Conservation (phyloP, 1,140 invertebrate genomes). For the Sycophaga agraensis region DNA sequence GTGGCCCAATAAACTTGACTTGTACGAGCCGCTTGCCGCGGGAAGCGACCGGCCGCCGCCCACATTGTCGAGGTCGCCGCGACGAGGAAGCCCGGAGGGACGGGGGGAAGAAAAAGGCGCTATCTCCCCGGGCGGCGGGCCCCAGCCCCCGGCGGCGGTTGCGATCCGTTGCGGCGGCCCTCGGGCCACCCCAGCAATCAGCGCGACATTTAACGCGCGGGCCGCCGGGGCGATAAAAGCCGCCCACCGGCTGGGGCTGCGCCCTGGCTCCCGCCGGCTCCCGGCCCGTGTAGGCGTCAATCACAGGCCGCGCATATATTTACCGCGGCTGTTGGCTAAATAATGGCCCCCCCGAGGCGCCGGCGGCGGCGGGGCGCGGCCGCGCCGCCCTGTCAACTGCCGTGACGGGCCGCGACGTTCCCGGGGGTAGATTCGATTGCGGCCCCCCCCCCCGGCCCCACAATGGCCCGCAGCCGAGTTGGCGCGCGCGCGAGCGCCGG, state of each 20-base stretch:
- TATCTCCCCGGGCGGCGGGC: too few species aligned
- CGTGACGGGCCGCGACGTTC: conserved; percentile 48
- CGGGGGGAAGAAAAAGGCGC: too few species aligned
- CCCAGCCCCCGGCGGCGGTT: too few species aligned
- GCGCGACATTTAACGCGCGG: neutral
- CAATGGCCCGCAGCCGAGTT: neutral
- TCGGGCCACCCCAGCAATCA: conserved; percentile 18
- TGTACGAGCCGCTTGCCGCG: too few species aligned
- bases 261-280: neutral
- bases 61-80: too few species aligned
- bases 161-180: neutral
- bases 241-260: neutral
- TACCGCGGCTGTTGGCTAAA: conserved; percentile 54
- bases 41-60: too few species aligned
- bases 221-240: too few species aligned
- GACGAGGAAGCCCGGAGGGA: too few species aligned
- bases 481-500: conserved; percentile 27
- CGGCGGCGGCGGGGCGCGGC: conserved; percentile 42
- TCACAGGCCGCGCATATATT: conserved; percentile 55
- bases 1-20: too few species aligned
- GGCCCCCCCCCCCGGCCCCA: neutral
- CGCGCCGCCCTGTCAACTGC: conserved; percentile 50
- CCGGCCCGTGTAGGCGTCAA: conserved; percentile 52
- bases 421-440: conserved; percentile 37
- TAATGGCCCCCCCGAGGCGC: conserved; percentile 49